Evolutionary conservation across 2,888 invertebrate species (phyloP), one percentile per base, ranked within the genome.

Genomic region (Tiliacea aurago): DNA sequence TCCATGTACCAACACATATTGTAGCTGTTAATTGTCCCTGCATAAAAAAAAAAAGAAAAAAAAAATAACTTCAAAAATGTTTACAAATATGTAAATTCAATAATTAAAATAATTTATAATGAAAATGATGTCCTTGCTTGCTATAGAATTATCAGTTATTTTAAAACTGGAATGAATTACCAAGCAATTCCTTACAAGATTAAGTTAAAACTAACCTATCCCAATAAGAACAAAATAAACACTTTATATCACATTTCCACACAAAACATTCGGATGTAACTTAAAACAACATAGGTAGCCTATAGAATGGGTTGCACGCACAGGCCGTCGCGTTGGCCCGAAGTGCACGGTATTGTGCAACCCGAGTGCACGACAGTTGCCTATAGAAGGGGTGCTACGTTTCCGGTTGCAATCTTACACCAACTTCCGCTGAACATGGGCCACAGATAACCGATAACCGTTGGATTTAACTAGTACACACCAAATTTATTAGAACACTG

Each of bases 331-430:
- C 23, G 13, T 43, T 73, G 10, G 43, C 70, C 74, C 81, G 33
- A 80, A 80, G 72, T 82, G 68, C 61, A 68, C 55, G 61, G 86
- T 77, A 90, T 90, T 92, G 90, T 90, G 89, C 90, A 90, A 88
- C 79, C 71, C 71, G 80, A 86, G 91, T 88, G 87, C 88, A 87
- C 88, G 84, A 76, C 83, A 84, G 83, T 87, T 85, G 82, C 83
- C 43, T 23, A 78, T 84, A 76, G 86, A 92, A 94, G 91, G 94
- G 95, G 94, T 94, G 92, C 90, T 86, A 84, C 85, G 83, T 86
- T 91, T 93, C 94, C 93, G 93, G 91, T 92, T 93, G 95, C 93
- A 95, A 94, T 93, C 93, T 92, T 93, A 95, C 92, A 95, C 95
- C 91, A 84, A 94, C 94, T 93, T 95, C 95, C 95, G 93, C 73